Evolutionary conservation across 2,888 invertebrate genomes (phyloP).

Genomic region (Graphium colonna): DNA sequence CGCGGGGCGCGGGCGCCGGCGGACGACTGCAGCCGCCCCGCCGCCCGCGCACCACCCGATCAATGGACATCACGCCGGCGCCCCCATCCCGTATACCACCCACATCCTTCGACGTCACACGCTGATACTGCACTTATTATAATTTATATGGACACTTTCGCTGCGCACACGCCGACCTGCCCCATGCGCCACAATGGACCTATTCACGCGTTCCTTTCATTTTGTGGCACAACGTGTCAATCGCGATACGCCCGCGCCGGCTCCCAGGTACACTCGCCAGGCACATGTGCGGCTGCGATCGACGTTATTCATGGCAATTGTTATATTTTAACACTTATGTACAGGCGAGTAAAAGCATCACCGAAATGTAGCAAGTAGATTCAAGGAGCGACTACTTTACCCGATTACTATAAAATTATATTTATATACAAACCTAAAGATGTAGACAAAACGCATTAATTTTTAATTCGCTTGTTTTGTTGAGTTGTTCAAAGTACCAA

Average conservation of each 20-base stretch:
- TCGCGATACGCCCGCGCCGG: neutral
- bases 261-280: neutral
- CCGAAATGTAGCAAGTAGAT: too few species aligned
- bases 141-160: conserved; percentile 22
- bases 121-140: conserved; percentile 23
- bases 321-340: too few species aligned
- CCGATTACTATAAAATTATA: too few species aligned
- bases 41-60: conserved; percentile 40
- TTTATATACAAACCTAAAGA: too few species aligned
- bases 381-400: too few species aligned
- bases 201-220: too few species aligned
- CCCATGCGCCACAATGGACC: neutral
- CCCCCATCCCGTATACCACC: conserved; percentile 5
- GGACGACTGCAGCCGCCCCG: conserved; percentile 49
- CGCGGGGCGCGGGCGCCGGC: conserved; percentile 56
- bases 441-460: too few species aligned
- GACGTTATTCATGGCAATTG: too few species aligned
- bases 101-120: conserved; percentile 14
- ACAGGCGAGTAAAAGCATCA: too few species aligned
- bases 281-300: neutral
- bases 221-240: too few species aligned
- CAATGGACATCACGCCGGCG: conserved; percentile 63
- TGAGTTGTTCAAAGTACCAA: too few species aligned
- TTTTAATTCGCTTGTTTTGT: too few species aligned
- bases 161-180: conserved; percentile 1